phyloP scores from a whole-genome alignment of 2,113 vertebrate genomes.

The Tetrao urogallus region DNA sequence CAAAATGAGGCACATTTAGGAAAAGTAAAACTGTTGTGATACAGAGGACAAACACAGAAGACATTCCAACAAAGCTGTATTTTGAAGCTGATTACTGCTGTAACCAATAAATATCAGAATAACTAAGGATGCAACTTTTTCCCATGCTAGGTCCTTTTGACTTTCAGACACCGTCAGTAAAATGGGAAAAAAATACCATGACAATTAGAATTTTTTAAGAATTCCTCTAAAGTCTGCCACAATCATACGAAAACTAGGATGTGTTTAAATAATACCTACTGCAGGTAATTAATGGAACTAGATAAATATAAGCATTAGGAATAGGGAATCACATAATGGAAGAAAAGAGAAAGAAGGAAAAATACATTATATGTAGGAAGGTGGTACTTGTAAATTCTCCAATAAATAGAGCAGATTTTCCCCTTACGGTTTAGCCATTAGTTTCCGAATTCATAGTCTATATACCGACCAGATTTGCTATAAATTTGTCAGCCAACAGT shows the following conservation, averaged over 20 bases:
- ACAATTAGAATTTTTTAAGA: not conserved
- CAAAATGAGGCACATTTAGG: not conserved
- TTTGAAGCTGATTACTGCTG: not conserved
- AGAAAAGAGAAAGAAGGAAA: conserved; percentile 45
- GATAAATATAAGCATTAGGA: not conserved
- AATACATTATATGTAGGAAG: not conserved
- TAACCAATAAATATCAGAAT: not conserved
- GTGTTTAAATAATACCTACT: not conserved
- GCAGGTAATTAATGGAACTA: not conserved
- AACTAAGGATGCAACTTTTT: not conserved
- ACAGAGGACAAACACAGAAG: not conserved
- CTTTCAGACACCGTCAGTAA: not conserved
- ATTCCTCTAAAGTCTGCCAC: not conserved
- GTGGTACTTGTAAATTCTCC: conserved; percentile 26
- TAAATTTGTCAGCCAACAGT: conserved; percentile 32
- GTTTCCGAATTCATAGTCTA: conserved; percentile 8
- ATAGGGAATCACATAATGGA: not conserved
- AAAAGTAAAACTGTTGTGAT: not conserved
- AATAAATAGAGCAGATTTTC: conserved; percentile 39
- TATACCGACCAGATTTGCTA: not conserved
- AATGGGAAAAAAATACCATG: not conserved
- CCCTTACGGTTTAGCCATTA: conserved; percentile 21
- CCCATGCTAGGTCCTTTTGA: not conserved
- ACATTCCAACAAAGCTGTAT: not conserved
- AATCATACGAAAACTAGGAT: not conserved